A percentile compares a stretch with the other conserved stretches of the same genome.
These are phyloP conservation scores for Perccottus glenii DNA, from an alignment of 2,113 vertebrate genomes.

Conservation along the genomic window DNA sequence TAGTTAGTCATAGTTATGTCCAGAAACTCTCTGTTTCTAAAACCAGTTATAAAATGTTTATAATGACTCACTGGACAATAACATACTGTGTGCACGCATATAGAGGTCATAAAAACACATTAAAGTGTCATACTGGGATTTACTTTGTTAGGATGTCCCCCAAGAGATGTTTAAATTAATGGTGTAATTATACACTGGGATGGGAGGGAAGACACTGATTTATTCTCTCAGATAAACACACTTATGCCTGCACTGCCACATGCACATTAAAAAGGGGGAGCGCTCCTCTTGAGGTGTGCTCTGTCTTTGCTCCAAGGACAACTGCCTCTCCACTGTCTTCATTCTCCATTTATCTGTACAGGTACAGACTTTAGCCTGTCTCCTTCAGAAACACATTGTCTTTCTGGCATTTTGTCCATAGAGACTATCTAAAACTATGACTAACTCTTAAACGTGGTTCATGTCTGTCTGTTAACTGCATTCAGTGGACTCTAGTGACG, in stretches of 20 bases:
- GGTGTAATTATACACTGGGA: slow-evolving; percentile 68
- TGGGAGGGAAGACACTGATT: slow-evolving; percentile 65
- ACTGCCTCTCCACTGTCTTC: slow-evolving; percentile 19
- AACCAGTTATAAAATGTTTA: slow-evolving; percentile 14
- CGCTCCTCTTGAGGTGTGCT: slow-evolving; percentile 22
- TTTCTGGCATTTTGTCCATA: background rate
- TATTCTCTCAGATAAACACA: slow-evolving; percentile 57
- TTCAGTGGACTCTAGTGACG: slow-evolving; percentile 50
- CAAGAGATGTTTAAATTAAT: slow-evolving; percentile 75
- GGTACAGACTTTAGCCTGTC: slow-evolving; percentile 14
- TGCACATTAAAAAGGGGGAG: slow-evolving; percentile 9
- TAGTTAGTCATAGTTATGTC: slow-evolving; percentile 4
- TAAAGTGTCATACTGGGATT: slow-evolving; percentile 41
- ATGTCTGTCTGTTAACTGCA: slow-evolving; percentile 7
- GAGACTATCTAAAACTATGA: background rate
- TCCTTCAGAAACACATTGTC: slow-evolving; percentile 33
- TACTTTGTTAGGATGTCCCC: slow-evolving; percentile 55
- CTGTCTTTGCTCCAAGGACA: slow-evolving; percentile 49
- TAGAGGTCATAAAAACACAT: slow-evolving; percentile 20
- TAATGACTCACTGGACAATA: slow-evolving; percentile 21
- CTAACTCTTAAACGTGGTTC: background rate
- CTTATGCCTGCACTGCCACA: background rate
- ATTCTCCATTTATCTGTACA: slow-evolving; percentile 31
- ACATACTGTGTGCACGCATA: slow-evolving; percentile 9
- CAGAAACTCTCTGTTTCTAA: slow-evolving; percentile 11